Evolutionary conservation across 2,888 invertebrate species (phyloP).

Genomic region (Adelognathus sp.): DNA sequence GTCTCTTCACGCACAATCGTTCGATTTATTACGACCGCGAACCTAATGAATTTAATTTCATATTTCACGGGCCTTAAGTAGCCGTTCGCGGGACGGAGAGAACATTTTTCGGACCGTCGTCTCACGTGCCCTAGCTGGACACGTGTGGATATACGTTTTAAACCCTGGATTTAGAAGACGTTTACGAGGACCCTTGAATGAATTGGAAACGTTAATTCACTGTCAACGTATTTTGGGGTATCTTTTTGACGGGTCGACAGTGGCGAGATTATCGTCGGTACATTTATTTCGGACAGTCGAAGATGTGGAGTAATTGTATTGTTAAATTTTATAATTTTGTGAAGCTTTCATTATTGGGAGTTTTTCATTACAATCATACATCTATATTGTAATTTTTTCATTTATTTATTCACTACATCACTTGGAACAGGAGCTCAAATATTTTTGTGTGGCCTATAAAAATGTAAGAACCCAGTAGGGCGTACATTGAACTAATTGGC

Average conservation of each 20-base stretch:
- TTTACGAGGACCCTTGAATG: constrained; percentile 17
- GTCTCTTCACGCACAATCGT: constrained; percentile 73
- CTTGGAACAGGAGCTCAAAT: too few species aligned
- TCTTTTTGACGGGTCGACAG: background rate
- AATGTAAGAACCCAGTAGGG: too few species aligned
- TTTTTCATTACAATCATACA: too few species aligned
- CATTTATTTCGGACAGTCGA: too few species aligned
- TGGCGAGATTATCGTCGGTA: background rate
- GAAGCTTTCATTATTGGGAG: too few species aligned
- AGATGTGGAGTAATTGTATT: too few species aligned
- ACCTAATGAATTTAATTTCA: constrained; percentile 80
- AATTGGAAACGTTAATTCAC: constrained; percentile 19
- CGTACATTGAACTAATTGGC: too few species aligned
- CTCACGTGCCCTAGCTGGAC: background rate
- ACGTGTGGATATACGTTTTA: background rate
- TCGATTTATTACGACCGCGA: constrained; percentile 79
- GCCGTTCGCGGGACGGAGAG: constrained; percentile 60
- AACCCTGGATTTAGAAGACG: constrained; percentile 27
- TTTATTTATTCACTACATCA: too few species aligned
- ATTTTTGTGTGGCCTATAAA: too few species aligned
- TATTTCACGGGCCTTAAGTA: constrained; percentile 79
- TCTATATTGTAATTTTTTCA: too few species aligned
- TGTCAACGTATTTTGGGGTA: background rate
- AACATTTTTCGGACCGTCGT: constrained; percentile 29
- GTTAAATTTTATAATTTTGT: too few species aligned